Evolutionary conservation across 2,888 invertebrate species (phyloP).

Genomic region (Synanthedon myopaeformis): DNA sequence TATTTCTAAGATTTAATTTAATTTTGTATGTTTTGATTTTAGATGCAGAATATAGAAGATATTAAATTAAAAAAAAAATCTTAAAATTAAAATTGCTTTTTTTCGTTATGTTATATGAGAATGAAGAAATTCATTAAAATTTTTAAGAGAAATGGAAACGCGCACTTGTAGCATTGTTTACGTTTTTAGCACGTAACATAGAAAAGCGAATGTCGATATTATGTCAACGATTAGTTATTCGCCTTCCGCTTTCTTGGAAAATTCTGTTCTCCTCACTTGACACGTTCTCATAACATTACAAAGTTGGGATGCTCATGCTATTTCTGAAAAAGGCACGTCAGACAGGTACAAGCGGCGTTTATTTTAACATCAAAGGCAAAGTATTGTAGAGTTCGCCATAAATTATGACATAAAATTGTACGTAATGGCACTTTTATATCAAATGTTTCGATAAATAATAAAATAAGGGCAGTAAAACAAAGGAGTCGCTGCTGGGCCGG

Average conservation of each 20-base stretch:
- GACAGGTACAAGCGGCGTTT: not conserved
- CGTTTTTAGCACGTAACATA: not conserved
- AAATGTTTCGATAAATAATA: slow-evolving; percentile 66
- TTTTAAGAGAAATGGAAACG: not conserved
- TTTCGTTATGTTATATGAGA: no score
- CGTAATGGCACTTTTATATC: slow-evolving; percentile 51
- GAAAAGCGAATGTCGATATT: slow-evolving; percentile 6
- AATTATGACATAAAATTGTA: slow-evolving; percentile 53
- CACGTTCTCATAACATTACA: slow-evolving; percentile 13
- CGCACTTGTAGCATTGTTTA: not conserved
- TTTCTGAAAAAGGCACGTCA: not conserved
- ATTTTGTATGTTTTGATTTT: no score
- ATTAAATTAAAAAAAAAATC: no score
- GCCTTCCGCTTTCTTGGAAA: slow-evolving; percentile 6
- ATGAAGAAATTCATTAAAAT: no score
- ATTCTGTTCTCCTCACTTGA: slow-evolving; percentile 12
- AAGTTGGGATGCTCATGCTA: no score
- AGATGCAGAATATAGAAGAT: no score
- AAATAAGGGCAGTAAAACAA: slow-evolving; percentile 60
- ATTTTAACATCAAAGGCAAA: not conserved
- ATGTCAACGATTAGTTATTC: slow-evolving; percentile 5
- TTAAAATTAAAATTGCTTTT: no score
- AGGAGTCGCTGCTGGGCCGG: slow-evolving; percentile 42
- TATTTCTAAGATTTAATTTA: no score
- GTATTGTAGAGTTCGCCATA: slow-evolving; percentile 20